Percentiles rank a stretch among this genome's conserved stretches.
These are phyloP conservation scores for Orthosia gracilis DNA, from an alignment of 2,888 invertebrate species.

Conservation along the genomic window DNA sequence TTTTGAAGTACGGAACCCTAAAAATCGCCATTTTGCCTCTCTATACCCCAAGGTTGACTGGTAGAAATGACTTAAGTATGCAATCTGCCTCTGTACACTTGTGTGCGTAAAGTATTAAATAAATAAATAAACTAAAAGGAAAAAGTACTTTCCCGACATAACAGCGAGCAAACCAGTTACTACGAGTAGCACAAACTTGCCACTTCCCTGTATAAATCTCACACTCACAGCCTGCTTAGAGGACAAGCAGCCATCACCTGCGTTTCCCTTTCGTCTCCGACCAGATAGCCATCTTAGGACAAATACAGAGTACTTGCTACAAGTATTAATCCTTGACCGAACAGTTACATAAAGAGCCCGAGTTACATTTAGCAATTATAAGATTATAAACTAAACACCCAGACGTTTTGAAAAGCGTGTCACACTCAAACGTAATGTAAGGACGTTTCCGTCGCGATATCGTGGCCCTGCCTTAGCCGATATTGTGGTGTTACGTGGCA, in stretches of 20 bases:
- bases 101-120: too few species aligned
- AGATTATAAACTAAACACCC: slow-evolving; percentile 47
- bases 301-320: slow-evolving; percentile 23
- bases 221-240: slow-evolving; percentile 13
- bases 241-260: slow-evolving; percentile 21
- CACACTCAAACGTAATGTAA: not conserved
- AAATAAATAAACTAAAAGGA: slow-evolving; percentile 1
- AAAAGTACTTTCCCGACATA: not conserved
- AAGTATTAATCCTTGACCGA: slow-evolving; percentile 36
- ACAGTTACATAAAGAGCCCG: slow-evolving; percentile 19
- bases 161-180: slow-evolving; percentile 25
- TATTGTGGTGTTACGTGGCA: too few species aligned
- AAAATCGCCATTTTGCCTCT: too few species aligned
- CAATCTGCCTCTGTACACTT: too few species aligned
- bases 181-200: slow-evolving; percentile 15
- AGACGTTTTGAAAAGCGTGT: not conserved
- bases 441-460: not conserved
- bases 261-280: slow-evolving; percentile 58
- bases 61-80: too few species aligned
- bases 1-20: too few species aligned
- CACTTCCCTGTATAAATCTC: slow-evolving; percentile 26
- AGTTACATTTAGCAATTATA: slow-evolving; percentile 51
- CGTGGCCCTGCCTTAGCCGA: too few species aligned
- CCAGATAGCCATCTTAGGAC: slow-evolving; percentile 42
- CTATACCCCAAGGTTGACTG: too few species aligned